Base-by-base conservation (phyloP, 2,888 invertebrate species). In the Lithophane ornitopus region DNA sequence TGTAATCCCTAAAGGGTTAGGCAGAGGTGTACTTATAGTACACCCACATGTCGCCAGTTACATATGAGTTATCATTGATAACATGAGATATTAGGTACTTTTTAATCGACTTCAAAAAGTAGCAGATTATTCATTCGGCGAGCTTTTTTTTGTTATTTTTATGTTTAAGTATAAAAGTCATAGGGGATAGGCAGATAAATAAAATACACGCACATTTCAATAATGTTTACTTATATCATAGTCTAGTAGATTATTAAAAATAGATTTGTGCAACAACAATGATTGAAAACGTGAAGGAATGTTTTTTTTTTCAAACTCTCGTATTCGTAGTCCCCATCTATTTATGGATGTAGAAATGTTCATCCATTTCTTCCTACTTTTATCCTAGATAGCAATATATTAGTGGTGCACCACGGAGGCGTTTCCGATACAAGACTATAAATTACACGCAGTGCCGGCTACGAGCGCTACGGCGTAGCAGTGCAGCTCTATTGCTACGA, bases 371-470 rank as follows among this genome's bases (percentile, higher is more conserved):
- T 75, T 82, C 19, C 49, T 34, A 68, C 16, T 81, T 85, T 81
- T 87, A 84, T 87, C 80, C 85, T 85, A 88, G 84, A 85, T 85
- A 82, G 89, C 86, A 89, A 91, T 92, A 90, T 90, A 91, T 92
- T 90, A 92, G 83, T 83, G 84, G 88, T 87, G 88, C 87, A 91
- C 89, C 88, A 80, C 84, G 84, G 84, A 91, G 92, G 90, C 92
- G 92, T 93, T 94, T 93, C 94, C 94, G 92, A 92, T 92, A 93
- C 92, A 88, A 74, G 82, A 89, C 92, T 85, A 94, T 95, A 95
- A 94, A 95, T 94, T 91, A 92, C 90, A 85, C 80, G 88, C 85
- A 78, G 80, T 76, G 82, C 87, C 89, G 85, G 80, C 82, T 82
- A 83, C 86, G 82, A 74, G 80, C 78, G 78, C 86, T 83, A 85